Percentiles rank a stretch among this genome's conserved stretches.
Evolutionary conservation across 2,888 invertebrate species (phyloP).

Genomic region (Carpatolechia fugitivella): DNA sequence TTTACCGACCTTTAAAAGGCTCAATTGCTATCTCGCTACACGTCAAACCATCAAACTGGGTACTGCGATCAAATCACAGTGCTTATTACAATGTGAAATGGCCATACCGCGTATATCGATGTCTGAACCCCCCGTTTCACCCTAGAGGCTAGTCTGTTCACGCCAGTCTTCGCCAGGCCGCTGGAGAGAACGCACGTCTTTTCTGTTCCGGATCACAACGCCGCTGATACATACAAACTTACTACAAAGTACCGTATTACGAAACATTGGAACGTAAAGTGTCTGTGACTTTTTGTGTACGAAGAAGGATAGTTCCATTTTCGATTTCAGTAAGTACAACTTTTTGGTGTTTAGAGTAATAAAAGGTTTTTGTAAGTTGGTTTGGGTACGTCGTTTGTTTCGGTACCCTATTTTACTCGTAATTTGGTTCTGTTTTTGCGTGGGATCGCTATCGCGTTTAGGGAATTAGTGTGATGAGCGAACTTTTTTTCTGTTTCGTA

Average conservation of each 20-base stretch:
- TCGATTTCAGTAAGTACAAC: slow-evolving; percentile 13
- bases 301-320: slow-evolving; percentile 10
- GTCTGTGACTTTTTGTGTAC: slow-evolving; percentile 19
- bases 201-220: background rate
- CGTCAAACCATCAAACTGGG: background rate
- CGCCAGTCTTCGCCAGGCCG: slow-evolving; percentile 8
- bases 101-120: slow-evolving; percentile 6
- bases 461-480: slow-evolving; percentile 9
- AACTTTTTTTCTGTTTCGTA: too few relatives aligned
- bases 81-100: slow-evolving; percentile 7
- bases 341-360: slow-evolving; percentile 8
- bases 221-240: background rate
- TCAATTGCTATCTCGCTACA: background rate
- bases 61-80: slow-evolving; percentile 2
- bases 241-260: slow-evolving; percentile 4
- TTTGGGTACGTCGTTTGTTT: slow-evolving; percentile 9
- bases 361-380: slow-evolving; percentile 1
- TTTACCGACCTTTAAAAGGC: background rate
- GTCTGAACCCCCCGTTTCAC: background rate
- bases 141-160: background rate
- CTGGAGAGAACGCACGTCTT: slow-evolving; percentile 11
- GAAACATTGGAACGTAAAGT: slow-evolving; percentile 19
- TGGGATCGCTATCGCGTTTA: background rate
- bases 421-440: slow-evolving; percentile 4
- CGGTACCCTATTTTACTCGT: too few relatives aligned